Evolutionary conservation across 2,113 vertebrate species (phyloP).

Genomic region (Ondatra zibethicus): DNA sequence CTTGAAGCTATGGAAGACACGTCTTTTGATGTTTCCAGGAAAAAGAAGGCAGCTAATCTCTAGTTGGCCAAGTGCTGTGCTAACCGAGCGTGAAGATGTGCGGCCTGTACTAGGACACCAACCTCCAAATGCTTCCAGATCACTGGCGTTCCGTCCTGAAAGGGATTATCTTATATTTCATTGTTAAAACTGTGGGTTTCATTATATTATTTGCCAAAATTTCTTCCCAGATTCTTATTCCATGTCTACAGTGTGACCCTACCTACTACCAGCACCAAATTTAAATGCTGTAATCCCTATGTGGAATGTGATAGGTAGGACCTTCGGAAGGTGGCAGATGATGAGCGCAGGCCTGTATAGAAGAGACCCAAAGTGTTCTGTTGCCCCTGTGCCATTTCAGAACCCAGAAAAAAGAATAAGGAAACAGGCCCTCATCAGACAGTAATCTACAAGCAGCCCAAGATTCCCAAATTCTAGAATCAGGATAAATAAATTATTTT

Average conservation of each 20-base stretch:
- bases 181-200: not conserved
- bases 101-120: not conserved
- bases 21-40: not conserved
- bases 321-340: not conserved
- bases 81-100: constrained; percentile 3
- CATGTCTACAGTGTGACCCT: not conserved
- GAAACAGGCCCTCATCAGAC: not conserved
- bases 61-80: not conserved
- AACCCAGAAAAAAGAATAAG: not conserved
- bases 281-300: not conserved
- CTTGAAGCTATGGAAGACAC: constrained; percentile 5
- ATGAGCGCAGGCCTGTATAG: not conserved
- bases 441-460: not conserved
- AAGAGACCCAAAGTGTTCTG: not conserved
- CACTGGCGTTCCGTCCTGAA: not conserved
- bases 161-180: not conserved
- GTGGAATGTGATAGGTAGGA: not conserved
- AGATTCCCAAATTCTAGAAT: not conserved
- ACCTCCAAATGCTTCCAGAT: not conserved
- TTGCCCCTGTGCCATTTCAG: not conserved
- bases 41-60: constrained; percentile 15
- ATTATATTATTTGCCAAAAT: not conserved
- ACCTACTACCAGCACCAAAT: not conserved
- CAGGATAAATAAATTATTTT: not conserved
- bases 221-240: not conserved